These are phyloP conservation scores for Bruchidius siliquastri DNA, from an alignment of 2,888 invertebrate genomes.

Conservation along the genomic window DNA sequence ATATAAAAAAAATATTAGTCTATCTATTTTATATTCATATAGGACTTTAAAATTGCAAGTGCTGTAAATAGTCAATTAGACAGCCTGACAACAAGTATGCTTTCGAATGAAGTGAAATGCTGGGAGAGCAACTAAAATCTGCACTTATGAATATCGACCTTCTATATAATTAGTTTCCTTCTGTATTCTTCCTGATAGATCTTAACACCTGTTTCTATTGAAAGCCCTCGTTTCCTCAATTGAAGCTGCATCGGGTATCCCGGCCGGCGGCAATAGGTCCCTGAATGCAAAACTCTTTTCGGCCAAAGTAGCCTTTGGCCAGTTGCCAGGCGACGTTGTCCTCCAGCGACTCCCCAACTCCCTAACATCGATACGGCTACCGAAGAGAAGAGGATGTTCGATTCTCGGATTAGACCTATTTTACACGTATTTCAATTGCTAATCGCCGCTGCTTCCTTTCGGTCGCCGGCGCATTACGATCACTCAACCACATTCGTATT, in stretches of 20 bases:
- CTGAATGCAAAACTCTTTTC: background rate
- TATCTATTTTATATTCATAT: too few relatives aligned
- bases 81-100: too few relatives aligned
- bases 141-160: too few relatives aligned
- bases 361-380: constrained; percentile 34
- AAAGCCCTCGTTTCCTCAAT: background rate
- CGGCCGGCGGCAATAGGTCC: background rate
- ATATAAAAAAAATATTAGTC: too few relatives aligned
- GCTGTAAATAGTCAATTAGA: too few relatives aligned
- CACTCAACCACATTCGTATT: constrained; percentile 14
- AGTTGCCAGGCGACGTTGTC: constrained; percentile 39
- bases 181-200: background rate
- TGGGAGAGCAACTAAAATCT: too few relatives aligned
- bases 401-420: constrained; percentile 42
- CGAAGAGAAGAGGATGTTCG: constrained; percentile 28
- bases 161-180: too few relatives aligned
- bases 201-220: background rate
- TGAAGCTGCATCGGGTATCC: background rate
- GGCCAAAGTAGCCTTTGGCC: constrained; percentile 33
- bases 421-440: constrained; percentile 42
- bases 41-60: too few relatives aligned
- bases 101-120: too few relatives aligned
- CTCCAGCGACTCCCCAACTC: constrained; percentile 6
- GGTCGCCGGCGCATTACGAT: constrained; percentile 20
- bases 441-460: constrained; percentile 29